Evolutionary conservation across 2,888 invertebrate genomes (phyloP), one percentile per base, ranked within the genome.

Genomic region (Lepidocyrtinus sp.): DNA sequence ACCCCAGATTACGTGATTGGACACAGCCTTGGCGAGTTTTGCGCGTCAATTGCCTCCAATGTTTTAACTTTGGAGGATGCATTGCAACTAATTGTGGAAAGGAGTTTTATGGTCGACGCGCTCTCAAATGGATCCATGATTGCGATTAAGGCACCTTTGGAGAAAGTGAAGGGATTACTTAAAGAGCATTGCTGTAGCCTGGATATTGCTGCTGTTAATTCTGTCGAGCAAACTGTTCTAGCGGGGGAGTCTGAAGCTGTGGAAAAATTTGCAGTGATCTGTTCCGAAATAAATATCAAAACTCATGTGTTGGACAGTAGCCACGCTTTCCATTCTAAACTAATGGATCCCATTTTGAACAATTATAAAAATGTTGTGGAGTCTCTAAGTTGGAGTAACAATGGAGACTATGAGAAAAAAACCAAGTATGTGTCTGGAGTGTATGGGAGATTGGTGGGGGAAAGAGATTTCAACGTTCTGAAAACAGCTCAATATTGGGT

Each of bases 21-120:
- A 15, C 84, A 84, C 63, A 83, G 83, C 24, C 26, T 84, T 1
- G 84, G 84, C 9, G 84, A 84, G 61, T 84, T 84, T 55, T 63
- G 69, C 3, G 84, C 84, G 21, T 83, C 83, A 0, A 82, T 82
- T 3, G 64, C 64, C 59, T 83, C 83, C 12, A 67, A 67, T 19
- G 65, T 81, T 45, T 9, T 84, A 7, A 63, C 36, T 46, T 22
- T 84, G 3, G 79, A 82, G 24, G 82, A 84, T 72, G 84, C 77
- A 9, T 15, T 84, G 1, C 80, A 55, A 55, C 50, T 84, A 1
- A 82, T 84, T 19, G 82, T 77, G 1, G 76, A 73, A 7, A 19
- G 84, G 61, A 82, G 82, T 45, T 46, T 62, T 5, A 55, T 84
- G 12, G 78, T 84, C 67, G 82, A 82, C 45, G n/a, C 64, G 5